These are phyloP conservation scores for Salarias fasciatus DNA, from an alignment of 2,797 vertebrate genomes.

Conservation along the genomic window DNA sequence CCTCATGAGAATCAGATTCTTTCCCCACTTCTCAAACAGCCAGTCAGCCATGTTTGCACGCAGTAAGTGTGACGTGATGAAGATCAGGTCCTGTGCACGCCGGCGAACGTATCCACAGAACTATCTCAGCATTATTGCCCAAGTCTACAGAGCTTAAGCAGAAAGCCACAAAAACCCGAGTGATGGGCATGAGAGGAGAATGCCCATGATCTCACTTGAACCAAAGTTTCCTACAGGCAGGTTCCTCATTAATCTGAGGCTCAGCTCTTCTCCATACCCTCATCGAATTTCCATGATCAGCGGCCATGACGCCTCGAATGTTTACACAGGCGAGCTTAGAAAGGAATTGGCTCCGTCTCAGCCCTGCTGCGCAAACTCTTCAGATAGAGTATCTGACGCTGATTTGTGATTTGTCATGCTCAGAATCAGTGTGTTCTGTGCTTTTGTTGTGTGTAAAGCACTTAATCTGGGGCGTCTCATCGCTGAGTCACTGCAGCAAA, in stretches of 20 bases:
- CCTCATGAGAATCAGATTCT: constrained; percentile 3
- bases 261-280: constrained; percentile 58
- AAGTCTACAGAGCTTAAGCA: constrained; percentile 45
- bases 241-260: constrained; percentile 73
- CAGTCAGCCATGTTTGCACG: constrained; percentile 16
- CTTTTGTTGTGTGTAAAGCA: constrained; percentile 36
- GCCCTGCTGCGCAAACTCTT: constrained; percentile 36
- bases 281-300: constrained; percentile 70
- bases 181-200: constrained; percentile 78
- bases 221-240: constrained; percentile 80
- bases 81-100: constrained; percentile 33
- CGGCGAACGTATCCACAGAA: constrained; percentile 31
- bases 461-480: constrained; percentile 24
- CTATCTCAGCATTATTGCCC: constrained; percentile 58
- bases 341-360: constrained; percentile 48
- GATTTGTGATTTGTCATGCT: constrained; percentile 61
- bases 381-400: constrained; percentile 48
- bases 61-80: constrained; percentile 27
- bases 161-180: constrained; percentile 74
- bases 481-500: constrained; percentile 11
- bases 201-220: constrained; percentile 82
- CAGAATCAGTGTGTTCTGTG: constrained; percentile 39
- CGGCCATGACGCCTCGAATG: constrained; percentile 61
- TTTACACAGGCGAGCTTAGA: constrained; percentile 66
- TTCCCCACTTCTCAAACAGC: constrained; percentile 14